Evolutionary conservation across 2,113 vertebrate species (phyloP).

Genomic region (Lagenorhynchus albirostris): DNA sequence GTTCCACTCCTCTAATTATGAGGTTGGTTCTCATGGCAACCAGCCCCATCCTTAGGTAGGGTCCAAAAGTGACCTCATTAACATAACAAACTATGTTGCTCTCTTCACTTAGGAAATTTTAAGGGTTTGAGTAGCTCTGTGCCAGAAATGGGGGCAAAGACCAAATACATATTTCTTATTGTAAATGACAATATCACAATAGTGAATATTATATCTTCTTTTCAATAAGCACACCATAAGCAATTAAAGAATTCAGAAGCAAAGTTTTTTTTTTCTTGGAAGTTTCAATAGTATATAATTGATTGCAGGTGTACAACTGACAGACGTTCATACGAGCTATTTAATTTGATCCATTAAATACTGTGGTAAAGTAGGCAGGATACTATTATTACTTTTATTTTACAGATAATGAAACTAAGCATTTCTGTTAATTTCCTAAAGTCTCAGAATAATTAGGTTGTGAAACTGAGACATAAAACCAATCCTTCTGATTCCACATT

Average conservation of each 20-base stretch:
- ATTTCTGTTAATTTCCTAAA: neutral
- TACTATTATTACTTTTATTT: neutral
- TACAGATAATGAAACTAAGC: neutral
- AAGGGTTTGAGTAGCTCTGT: neutral
- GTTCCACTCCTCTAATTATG: neutral
- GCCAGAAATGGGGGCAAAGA: neutral
- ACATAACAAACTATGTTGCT: neutral
- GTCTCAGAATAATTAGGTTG: neutral
- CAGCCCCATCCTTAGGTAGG: neutral
- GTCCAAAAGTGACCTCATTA: neutral
- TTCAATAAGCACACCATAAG: neutral
- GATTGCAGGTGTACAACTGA: neutral
- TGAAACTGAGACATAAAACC: neutral
- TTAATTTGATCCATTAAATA: neutral
- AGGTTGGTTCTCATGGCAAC: neutral
- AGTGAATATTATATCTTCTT: neutral
- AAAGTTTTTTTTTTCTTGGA: neutral
- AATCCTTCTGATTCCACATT: neutral
- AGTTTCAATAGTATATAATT: neutral
- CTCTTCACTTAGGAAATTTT: neutral
- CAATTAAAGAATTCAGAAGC: neutral
- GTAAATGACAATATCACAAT: neutral
- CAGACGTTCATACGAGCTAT: neutral
- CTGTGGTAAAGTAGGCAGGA: neutral
- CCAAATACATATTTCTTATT: neutral